These are phyloP conservation scores for Sterrhoptilus dennistouni DNA, from an alignment of 2,113 vertebrate genomes.

Conservation along the genomic window DNA sequence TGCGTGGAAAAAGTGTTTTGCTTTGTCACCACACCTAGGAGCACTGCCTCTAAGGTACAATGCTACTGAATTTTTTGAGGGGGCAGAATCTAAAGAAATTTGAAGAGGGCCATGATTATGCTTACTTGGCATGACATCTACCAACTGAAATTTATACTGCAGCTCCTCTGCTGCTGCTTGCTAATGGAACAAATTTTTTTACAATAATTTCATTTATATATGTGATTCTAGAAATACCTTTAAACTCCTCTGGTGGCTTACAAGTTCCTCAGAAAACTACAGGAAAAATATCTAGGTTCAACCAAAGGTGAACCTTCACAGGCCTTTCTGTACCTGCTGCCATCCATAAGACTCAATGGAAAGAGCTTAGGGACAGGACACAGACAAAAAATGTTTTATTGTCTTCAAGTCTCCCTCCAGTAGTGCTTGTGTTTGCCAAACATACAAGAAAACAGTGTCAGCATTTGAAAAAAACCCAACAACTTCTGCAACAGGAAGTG, in stretches of 20 bases:
- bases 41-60: background rate
- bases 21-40: constrained; percentile 25
- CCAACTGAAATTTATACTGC: background rate
- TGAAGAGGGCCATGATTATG: background rate
- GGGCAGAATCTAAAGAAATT: background rate
- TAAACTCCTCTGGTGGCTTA: background rate
- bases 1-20: constrained; percentile 16
- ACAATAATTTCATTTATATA: background rate
- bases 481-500: background rate
- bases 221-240: background rate
- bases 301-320: background rate
- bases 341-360: background rate
- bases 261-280: background rate
- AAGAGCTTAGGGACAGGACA: background rate
- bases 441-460: background rate
- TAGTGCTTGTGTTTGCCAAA: background rate
- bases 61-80: background rate
- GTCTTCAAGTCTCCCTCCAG: background rate
- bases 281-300: background rate
- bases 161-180: background rate
- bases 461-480: background rate
- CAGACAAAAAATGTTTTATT: accelerated
- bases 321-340: background rate
- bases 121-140: background rate
- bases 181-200: background rate